phyloP scores from a whole-genome alignment of 1,140 invertebrate genomes.

The Drosophila kohkoa region DNA sequence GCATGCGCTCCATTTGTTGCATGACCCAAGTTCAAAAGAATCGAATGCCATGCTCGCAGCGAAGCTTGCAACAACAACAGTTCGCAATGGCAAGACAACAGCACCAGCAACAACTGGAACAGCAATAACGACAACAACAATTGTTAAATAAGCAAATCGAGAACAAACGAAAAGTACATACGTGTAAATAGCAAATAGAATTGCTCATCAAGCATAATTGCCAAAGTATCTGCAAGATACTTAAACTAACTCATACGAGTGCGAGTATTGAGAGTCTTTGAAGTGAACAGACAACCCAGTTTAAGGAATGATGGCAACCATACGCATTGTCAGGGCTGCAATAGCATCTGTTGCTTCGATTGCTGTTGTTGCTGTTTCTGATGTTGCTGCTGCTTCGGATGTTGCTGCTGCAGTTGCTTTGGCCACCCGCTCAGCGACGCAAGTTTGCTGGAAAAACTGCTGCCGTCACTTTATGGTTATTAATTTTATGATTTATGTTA shows the following conservation, averaged over 20 bases:
- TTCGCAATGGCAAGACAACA: no score
- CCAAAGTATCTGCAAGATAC: background rate
- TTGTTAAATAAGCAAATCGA: slow-evolving; percentile 40
- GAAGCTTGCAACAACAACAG: slow-evolving; percentile 34
- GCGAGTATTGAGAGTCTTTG: slow-evolving; percentile 57
- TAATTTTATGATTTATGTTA: slow-evolving; percentile 84
- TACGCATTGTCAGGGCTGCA: background rate
- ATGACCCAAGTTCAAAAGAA: slow-evolving; percentile 63
- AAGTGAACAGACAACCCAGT: slow-evolving; percentile 57
- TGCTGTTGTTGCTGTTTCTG: background rate
- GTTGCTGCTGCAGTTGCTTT: slow-evolving; percentile 5
- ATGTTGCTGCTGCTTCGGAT: slow-evolving; percentile 6
- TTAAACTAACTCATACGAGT: slow-evolving; percentile 5
- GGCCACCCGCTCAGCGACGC: slow-evolving; percentile 63
- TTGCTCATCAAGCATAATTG: slow-evolving; percentile 44
- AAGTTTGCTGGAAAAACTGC: slow-evolving; percentile 72
- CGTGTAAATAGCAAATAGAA: slow-evolving; percentile 29
- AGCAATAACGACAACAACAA: background rate
- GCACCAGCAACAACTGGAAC: background rate
- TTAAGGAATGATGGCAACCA: background rate
- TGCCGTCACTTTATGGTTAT: slow-evolving; percentile 84
- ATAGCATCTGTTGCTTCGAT: background rate
- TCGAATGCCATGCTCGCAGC: slow-evolving; percentile 34
- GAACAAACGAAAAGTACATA: slow-evolving; percentile 34
- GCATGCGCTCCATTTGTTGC: slow-evolving; percentile 33